phyloP scores from a whole-genome alignment of 2,888 invertebrate species.

The Pristionchus exspectatus region DNA sequence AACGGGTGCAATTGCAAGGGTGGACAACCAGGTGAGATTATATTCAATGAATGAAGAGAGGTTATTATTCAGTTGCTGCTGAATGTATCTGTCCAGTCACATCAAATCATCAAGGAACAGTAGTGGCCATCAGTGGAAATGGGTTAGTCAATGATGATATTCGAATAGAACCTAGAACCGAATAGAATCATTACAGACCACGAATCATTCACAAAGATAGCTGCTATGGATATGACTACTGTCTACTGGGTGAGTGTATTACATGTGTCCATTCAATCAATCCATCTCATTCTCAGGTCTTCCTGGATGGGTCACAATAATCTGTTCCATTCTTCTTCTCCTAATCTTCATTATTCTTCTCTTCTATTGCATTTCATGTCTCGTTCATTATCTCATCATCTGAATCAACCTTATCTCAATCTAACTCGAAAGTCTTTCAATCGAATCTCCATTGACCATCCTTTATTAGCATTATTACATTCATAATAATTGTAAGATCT shows the following conservation, averaged over 20 bases:
- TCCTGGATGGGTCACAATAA: constrained; percentile 18
- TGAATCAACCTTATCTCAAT: neutral
- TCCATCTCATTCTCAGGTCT: neutral
- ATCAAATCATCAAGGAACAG: neutral
- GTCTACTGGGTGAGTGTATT: constrained; percentile 2
- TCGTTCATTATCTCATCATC: constrained; percentile 37
- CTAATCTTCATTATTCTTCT: constrained; percentile 18
- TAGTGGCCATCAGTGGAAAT: neutral
- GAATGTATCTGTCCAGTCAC: constrained; percentile 13
- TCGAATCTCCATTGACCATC: constrained; percentile 17
- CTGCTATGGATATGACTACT: constrained; percentile 36
- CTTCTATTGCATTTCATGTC: constrained; percentile 30
- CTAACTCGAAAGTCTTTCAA: neutral
- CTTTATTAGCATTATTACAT: constrained; percentile 15
- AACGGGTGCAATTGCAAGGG: neutral
- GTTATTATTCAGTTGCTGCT: neutral
- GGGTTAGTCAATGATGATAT: neutral
- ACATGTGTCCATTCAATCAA: neutral
- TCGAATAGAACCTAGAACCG: too few relatives aligned
- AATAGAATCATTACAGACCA: neutral
- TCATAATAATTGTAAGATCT: neutral
- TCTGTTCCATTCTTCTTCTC: constrained; percentile 1
- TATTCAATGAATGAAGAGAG: neutral
- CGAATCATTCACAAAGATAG: constrained; percentile 22
- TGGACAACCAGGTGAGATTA: neutral